Base-by-base conservation (phyloP, 2,888 invertebrate genomes). In the Argyra leucocephala region DNA sequence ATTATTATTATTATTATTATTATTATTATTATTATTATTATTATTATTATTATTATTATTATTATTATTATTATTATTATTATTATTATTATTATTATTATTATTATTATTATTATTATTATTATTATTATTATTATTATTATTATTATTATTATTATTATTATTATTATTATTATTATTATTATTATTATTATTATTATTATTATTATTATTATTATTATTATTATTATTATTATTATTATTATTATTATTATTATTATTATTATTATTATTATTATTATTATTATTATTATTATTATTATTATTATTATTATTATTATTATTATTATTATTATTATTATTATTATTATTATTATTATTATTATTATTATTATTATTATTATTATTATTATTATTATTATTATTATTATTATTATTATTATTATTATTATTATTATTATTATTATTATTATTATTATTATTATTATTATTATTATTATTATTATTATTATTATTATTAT, bases 11-110 rank as follows among this genome's bases (percentile, higher is more conserved):
- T 31, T 36, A 18, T 21, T 37, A 63, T 18, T 63, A 57, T n/a
- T 63, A 36, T 48, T 63, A 63, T 5, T 31, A 10, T 24, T 24
- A 37, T 62, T 31, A 62, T 62, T 62, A 62, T 62, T 62, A 61
- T 22, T n/a, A 7, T 15, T 61, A n/a, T n/a, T 7, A 61, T 61
- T 61, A 61, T 61, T 21, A 21, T 2, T 61, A 61, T 61, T 61
- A 61, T 22, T 22, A 21, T 21, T 61, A 61, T 61, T 61, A 61
- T 21, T 61, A 61, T 21, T 21, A 61, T 61, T 61, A 61, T 61
- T 31, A 31, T 31, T 31, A 31, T 31, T 31, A 10, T 31, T 7
- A 10, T 31, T 61, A 61, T 61, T 3, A 61, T 61, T 61, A n/a
- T 61, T 61, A n/a, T 61, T 61, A 24, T n/a, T 61, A 61, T n/a